Conservation (phyloP, 2,888 invertebrate species). For the Mantis religiosa region DNA sequence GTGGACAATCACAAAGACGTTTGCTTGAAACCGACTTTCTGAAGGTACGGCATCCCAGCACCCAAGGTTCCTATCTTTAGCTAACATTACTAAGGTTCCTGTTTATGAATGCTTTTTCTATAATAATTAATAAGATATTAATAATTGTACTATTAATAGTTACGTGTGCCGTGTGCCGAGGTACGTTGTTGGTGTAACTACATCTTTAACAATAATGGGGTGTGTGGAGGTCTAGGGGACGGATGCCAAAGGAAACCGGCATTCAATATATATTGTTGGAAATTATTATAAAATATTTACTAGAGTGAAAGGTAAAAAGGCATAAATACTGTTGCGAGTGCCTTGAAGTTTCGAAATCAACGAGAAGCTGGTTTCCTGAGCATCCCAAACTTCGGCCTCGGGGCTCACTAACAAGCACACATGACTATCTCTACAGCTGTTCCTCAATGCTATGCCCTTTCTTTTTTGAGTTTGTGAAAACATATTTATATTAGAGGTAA, state of each 20-base stretch:
- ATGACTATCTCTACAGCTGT: constrained; percentile 29
- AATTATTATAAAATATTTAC: not conserved
- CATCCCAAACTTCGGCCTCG: not conserved
- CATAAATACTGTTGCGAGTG: not conserved
- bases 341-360: not conserved
- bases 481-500: constrained; percentile 24
- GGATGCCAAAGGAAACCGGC: not conserved
- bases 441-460: constrained; percentile 33
- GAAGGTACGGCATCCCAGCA: constrained; percentile 39
- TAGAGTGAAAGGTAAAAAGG: not conserved
- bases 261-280: not conserved
- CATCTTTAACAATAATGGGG: constrained; percentile 31
- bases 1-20: not conserved
- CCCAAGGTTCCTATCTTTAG: constrained; percentile 45
- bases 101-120: constrained; percentile 43
- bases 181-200: constrained; percentile 33
- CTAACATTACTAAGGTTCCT: constrained; percentile 45
- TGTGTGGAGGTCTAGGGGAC: constrained; percentile 30
- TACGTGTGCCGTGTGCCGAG: constrained; percentile 32
- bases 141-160: constrained; percentile 34
- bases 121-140: constrained; percentile 34
- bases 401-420: constrained; percentile 32
- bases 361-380: not conserved
- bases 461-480: constrained; percentile 25
- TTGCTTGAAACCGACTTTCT: constrained; percentile 1